Base-by-base conservation (phyloP, 2,888 invertebrate genomes). In the Zygogramma bicolorata region DNA sequence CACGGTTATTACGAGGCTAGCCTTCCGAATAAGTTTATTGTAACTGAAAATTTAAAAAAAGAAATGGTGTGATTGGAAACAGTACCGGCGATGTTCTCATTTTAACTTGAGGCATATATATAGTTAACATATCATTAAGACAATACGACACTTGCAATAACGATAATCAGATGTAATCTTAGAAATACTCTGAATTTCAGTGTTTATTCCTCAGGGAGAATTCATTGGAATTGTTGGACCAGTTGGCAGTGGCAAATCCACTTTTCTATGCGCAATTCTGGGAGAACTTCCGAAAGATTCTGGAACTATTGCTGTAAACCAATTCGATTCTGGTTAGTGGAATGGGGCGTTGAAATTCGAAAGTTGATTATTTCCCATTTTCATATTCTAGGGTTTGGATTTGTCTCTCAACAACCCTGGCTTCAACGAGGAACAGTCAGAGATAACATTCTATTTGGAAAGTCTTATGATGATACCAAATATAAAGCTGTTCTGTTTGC, bases 371-470 rank as follows among this genome's bases (percentile, higher is more conserved):
- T 42, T 22, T 58, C n/a, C 15, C 18, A 20, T 53, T 57, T 61
- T n/a, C 8, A 18, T 25, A 20, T 67, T 68, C 0, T 31, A 90
- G 96, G 95, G 74, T 94, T 96, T 82, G 97, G 95, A 20, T 94
- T 93, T 81, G 95, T 97, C 0, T 91, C 93, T 0, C 98, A 99
- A 88, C 93, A 93, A 76, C 92, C 97, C 0, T 99, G 98, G 98
- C 88, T 99, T 60, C 95, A 97, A 81, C 91, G 96, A 63, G 97
- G 95, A 40, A 95, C 96, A 0, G 91, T 99, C 59, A 90, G 94
- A 62, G 96, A 97, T 70, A 99, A 99, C 85, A 97, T 99, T 79
- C 88, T 98, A 38, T 98, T 98, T 89, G 98, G 98, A 0, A 92
- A 92, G 81, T 89, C 92, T 0, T 97, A 93, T 79, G 94, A 97